Base-by-base conservation (phyloP, 2,113 vertebrate species). In the Nothocercus julius region DNA sequence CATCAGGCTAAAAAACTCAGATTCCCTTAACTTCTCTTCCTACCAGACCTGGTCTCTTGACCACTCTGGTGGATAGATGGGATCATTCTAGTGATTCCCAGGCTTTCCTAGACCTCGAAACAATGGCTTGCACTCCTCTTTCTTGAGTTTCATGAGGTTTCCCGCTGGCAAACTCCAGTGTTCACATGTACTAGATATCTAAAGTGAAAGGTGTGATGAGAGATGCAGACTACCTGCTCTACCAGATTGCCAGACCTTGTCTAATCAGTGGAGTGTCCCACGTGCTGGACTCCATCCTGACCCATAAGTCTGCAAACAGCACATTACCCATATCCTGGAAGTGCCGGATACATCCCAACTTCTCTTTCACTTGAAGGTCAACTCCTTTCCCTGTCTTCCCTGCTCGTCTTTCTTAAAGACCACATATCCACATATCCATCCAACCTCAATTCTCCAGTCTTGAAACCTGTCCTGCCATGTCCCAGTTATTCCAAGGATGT, bases 341-440 rank as follows among this genome's bases (percentile, higher is more conserved):
- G 54, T 32, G 54, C 54, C 30, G 16, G 28, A 58, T 58, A 11
- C 28, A 8, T 54, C 27, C 14, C 25, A 54, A 27, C 53, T 54
- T 25, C 53, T 25, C 22, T 53, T 53, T 27, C 25, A 53, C 51
- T 13, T 27, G 25, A 53, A 53, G 51, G 51, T 11, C 13, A 53
- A 28, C 13, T 27, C 13, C 13, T 28, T 25, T 54, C 11, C 53
- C 13, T 27, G 53, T 28, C 53, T 30, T 30, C 53, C 53, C 20
- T 11, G 4, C 12, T 24, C 63, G 36, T 16, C 11, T 73, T 74
- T 74, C 24, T 5, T 51, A 49, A 21, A 47, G 24, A 86, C 3
- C 13, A 21, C 1, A 0, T 20, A 36, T 30, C 3, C 13, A 21
- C 1, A 0, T 20, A 36, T 30, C 17, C n/a, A 1, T 6, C 53